A percentile compares a stretch with the other conserved stretches of the same genome.
Conservation (phyloP, 1,140 invertebrate species). For the Drosophila pseudoobscura region DNA sequence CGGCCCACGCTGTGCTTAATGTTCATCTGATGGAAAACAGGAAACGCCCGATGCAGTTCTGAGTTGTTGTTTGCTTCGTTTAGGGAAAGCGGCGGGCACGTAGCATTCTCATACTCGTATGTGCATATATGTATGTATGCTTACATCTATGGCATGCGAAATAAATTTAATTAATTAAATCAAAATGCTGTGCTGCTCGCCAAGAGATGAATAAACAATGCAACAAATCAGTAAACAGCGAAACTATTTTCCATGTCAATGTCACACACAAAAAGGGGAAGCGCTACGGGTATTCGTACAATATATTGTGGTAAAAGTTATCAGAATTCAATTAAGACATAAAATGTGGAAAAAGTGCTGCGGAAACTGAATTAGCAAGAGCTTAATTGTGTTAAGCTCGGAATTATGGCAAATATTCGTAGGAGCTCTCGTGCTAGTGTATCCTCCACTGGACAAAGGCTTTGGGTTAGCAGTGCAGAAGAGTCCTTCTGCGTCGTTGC, state of each 20-base stretch:
- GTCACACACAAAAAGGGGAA: not conserved
- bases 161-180: conserved; percentile 64
- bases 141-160: conserved; percentile 17
- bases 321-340: conserved; percentile 50
- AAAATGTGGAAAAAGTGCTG: conserved; percentile 23
- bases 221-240: conserved; percentile 26
- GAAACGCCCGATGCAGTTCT: conserved; percentile 5
- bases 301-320: conserved; percentile 41
- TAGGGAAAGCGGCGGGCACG: no score
- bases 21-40: conserved; percentile 53
- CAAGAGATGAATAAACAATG: conserved; percentile 26
- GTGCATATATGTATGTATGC: not conserved
- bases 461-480: not conserved
- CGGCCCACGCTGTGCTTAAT: conserved; percentile 48
- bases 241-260: conserved; percentile 26
- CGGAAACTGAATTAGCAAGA: conserved; percentile 23
- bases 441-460: conserved; percentile 1
- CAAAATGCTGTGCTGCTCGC: conserved; percentile 31
- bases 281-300: not conserved
- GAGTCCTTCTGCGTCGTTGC: not conserved
- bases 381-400: conserved; percentile 27
- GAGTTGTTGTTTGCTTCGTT: no score
- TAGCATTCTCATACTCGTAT: no score
- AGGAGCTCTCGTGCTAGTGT: not conserved
- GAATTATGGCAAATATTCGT: no score